Evolutionary conservation across 2,888 invertebrate species (phyloP).

Genomic region (Chymomyza fuscimana): DNA sequence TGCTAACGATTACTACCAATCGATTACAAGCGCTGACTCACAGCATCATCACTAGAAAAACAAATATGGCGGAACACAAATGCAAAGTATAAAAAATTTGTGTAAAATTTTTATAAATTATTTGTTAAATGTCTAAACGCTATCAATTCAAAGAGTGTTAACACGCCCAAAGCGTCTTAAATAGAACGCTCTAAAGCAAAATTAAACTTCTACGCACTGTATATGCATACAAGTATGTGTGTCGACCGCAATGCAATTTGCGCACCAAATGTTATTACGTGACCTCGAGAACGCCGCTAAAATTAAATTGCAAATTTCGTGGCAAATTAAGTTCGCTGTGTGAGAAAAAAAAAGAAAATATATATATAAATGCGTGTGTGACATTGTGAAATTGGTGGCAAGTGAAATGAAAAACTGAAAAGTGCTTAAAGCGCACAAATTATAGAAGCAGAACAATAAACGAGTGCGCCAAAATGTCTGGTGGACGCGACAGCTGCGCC

Average conservation of each 20-base stretch:
- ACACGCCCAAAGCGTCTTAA: constrained; percentile 12
- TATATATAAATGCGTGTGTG: constrained; percentile 17
- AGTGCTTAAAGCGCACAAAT: constrained; percentile 17
- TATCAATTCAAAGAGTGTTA: constrained; percentile 34
- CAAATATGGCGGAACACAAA: constrained; percentile 63
- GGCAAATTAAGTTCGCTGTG: constrained; percentile 11
- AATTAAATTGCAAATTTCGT: constrained; percentile 33
- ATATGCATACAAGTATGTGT: background rate
- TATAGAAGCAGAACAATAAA: constrained; percentile 10
- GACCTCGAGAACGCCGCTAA: constrained; percentile 68
- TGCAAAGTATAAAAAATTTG: constrained; percentile 49
- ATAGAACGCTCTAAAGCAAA: background rate
- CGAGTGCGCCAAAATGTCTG: constrained; percentile 66
- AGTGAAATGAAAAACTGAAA: constrained; percentile 22
- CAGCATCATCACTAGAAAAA: constrained; percentile 49
- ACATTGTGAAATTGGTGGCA: constrained; percentile 9
- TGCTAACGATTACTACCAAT: background rate
- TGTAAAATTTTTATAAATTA: constrained; percentile 3
- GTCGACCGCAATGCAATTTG: constrained; percentile 47
- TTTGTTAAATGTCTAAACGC: constrained; percentile 11
- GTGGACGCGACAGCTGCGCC: constrained; percentile 70
- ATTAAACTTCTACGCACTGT: background rate
- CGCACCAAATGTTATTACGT: constrained; percentile 66
- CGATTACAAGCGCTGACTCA: background rate
- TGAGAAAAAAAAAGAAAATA: constrained; percentile 1